phyloP scores from a whole-genome alignment of 2,888 invertebrate species.

The Orthosia incerta region DNA sequence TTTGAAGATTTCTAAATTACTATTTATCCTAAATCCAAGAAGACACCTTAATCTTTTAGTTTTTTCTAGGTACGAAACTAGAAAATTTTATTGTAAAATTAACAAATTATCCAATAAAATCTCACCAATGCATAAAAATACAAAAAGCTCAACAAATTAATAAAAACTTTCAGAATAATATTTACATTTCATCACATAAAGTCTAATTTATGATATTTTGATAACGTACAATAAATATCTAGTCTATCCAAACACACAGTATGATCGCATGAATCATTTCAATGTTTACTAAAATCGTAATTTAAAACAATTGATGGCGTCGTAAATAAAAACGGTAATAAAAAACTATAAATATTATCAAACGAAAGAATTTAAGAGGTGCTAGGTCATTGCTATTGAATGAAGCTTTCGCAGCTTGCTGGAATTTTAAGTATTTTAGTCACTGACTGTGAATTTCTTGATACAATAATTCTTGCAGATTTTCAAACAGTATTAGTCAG shows the following conservation, averaged over 20 bases:
- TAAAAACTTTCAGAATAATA: conserved; percentile 31
- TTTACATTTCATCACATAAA: conserved; percentile 20
- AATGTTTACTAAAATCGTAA: conserved; percentile 43
- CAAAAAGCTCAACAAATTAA: conserved; percentile 5
- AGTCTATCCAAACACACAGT: conserved; percentile 24
- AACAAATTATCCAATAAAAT: conserved; percentile 23
- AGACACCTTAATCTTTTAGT: not conserved
- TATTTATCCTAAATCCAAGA: not conserved
- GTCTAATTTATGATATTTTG: conserved; percentile 25
- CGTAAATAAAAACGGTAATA: conserved; percentile 42
- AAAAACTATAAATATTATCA: conserved; percentile 36
- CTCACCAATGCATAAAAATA: not conserved
- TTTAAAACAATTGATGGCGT: conserved; percentile 52
- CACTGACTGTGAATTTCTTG: not conserved
- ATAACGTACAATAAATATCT: conserved; percentile 18
- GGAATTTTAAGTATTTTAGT: not conserved
- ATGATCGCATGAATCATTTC: conserved; percentile 47
- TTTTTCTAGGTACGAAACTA: not conserved
- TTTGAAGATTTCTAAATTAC: not conserved
- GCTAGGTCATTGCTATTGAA: conserved; percentile 4
- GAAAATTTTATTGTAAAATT: not conserved
- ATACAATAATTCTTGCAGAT: conserved; percentile 14
- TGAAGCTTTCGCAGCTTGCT: not conserved
- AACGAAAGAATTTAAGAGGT: conserved; percentile 28
- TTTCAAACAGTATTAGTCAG: conserved; percentile 19